These are phyloP conservation scores for Varecia variegata DNA, from an alignment of 2,797 vertebrate species.

Conservation along the genomic window DNA sequence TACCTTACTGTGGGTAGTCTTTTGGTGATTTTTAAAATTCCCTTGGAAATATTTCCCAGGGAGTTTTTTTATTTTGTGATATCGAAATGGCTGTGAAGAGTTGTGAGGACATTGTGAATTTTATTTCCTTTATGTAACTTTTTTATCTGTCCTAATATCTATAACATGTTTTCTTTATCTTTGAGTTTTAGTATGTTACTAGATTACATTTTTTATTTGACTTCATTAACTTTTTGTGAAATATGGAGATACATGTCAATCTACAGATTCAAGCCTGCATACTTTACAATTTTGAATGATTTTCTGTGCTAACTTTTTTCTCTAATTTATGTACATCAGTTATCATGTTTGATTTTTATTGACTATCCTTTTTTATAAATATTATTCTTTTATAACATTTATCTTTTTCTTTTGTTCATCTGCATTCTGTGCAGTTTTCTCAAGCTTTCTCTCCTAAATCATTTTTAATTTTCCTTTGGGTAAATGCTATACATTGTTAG, in stretches of 20 bases:
- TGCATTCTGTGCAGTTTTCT: background rate
- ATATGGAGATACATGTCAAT: background rate
- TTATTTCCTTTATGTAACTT: background rate
- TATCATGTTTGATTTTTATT: background rate
- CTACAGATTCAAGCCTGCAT: too few species aligned
- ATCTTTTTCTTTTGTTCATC: background rate
- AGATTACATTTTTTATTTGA: background rate
- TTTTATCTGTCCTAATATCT: background rate
- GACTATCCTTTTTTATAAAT: background rate
- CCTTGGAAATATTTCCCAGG: background rate
- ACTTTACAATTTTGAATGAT: too few species aligned
- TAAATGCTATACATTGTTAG: background rate
- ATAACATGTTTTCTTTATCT: background rate
- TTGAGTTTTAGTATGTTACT: background rate
- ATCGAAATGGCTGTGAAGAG: background rate
- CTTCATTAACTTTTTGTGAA: slow-evolving; percentile 1
- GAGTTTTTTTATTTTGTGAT: background rate
- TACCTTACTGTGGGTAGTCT: background rate
- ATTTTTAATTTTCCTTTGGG: background rate
- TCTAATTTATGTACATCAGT: background rate
- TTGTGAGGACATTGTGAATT: background rate
- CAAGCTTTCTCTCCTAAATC: background rate
- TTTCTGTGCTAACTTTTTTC: too few species aligned
- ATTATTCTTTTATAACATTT: background rate
- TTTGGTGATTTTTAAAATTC: background rate